Evolutionary conservation across 2,888 invertebrate genomes (phyloP), one percentile per base, ranked within the genome.

Genomic region (Mechanitis messenoides): DNA sequence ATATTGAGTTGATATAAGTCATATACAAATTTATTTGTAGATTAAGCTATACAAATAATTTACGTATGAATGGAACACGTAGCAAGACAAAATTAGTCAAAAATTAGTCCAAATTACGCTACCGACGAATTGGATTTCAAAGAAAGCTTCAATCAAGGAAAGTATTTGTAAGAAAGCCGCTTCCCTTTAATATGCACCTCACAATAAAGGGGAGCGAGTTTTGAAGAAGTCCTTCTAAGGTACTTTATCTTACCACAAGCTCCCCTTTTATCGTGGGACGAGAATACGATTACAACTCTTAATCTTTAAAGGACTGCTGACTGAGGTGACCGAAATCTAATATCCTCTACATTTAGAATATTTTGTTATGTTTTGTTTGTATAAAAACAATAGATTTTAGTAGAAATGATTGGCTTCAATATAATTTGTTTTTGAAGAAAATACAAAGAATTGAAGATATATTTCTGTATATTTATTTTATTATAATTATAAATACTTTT

Each of bases 111-210:
- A 80, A 84, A 80, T 80, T 79, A 81, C 80, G 81, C 79, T 81
- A 83, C 77, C 77, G 76, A 69, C 74, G 76, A 81, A 85, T 82
- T 80, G 77, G 77, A 76, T 77, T 78, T 75, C 75, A 75, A 76
- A 75, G 71, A 75, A 78, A 83, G 83, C 79, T 82, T 85, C 83
- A 84, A 87, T 85, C 83, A 83, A 79, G 79, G 73, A 78, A 74
- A 73, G 77, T 78, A 78, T 80, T 80, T 74, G 76, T 77, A 83
- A 84, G 84, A 79, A 83, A 79, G 75, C 75, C 81, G 72, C 72
- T 74, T 73, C 79, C 77, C 77, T 84, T 87, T 85, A 86, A 87
- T 86, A 88, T 87, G 87, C 87, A 85, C 81, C 83, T 81, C 80
- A 84, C 87, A 87, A 86, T 87, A 78, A 72, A 81, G 71, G 82